Evolutionary conservation across 2,888 invertebrate species (phyloP).

Genomic region (Mimumesa dahlbomi): DNA sequence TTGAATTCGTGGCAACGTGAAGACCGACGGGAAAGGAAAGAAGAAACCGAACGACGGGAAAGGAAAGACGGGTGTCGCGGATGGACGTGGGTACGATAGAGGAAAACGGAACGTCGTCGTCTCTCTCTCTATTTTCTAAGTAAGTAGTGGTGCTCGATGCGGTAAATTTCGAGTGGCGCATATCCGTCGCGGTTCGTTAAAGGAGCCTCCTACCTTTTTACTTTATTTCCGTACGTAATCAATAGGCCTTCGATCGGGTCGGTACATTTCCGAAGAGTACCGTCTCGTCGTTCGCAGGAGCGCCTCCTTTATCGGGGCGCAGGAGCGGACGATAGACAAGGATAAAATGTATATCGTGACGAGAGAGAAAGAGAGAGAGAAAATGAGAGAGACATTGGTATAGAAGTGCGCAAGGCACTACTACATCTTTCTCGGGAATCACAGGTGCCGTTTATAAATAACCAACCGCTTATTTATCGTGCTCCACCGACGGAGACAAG

Average conservation of each 20-base stretch:
- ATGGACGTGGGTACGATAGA: background rate
- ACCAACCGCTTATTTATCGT: conserved; percentile 51
- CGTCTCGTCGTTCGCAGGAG: conserved; percentile 39
- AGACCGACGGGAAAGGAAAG: background rate
- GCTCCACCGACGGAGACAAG: conserved; percentile 22
- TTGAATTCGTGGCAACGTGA: background rate
- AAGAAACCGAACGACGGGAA: background rate
- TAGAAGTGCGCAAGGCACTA: conserved; percentile 27
- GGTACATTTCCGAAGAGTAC: conserved; percentile 62
- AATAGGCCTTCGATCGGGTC: conserved; percentile 61
- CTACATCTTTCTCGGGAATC: conserved; percentile 42
- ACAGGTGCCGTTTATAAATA: conserved; percentile 53
- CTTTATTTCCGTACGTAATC: conserved; percentile 66
- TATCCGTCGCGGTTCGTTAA: conserved; percentile 38
- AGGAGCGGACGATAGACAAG: conserved; percentile 15
- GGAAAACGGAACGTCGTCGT: too few relatives aligned
- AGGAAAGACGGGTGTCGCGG: background rate
- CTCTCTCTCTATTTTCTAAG: too few relatives aligned
- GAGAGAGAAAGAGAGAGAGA: background rate
- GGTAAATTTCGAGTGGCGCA: conserved; percentile 11
- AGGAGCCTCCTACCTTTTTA: conserved; percentile 49
- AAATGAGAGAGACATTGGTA: conserved; percentile 4
- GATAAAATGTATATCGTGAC: too few relatives aligned
- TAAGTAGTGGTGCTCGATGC: too few relatives aligned
- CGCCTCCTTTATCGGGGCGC: conserved; percentile 39